A percentile compares a stretch with the other conserved stretches of the same genome.
Evolutionary conservation across 2,113 vertebrate species (phyloP).

Genomic region (Chaetodon auriga): DNA sequence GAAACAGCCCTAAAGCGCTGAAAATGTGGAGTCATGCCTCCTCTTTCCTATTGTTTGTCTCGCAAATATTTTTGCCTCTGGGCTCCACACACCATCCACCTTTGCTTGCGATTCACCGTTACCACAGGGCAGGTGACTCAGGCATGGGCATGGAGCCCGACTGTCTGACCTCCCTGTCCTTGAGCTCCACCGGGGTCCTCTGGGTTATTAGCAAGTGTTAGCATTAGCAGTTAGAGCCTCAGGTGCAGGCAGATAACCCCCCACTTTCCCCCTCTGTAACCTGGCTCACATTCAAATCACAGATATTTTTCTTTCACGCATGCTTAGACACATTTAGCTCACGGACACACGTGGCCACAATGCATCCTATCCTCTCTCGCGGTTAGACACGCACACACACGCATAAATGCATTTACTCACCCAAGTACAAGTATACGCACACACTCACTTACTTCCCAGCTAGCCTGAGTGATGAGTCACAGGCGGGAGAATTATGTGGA

Average conservation of each 20-base stretch:
- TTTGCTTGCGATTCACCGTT: conserved; percentile 45
- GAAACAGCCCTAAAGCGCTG: conserved; percentile 45
- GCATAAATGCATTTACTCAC: conserved; percentile 1
- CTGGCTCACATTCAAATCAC: conserved; percentile 51
- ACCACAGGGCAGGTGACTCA: conserved; percentile 62
- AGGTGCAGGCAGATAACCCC: conserved; percentile 42
- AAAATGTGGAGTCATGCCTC: conserved; percentile 40
- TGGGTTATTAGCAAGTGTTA: conserved; percentile 62
- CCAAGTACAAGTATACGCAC: conserved; percentile 3
- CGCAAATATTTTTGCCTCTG: conserved; percentile 48
- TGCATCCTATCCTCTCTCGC: background rate
- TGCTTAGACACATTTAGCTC: conserved; percentile 38
- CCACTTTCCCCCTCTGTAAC: background rate
- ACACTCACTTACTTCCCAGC: conserved; percentile 12
- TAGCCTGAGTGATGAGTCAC: conserved; percentile 49
- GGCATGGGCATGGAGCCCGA: conserved; percentile 52
- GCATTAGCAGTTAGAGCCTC: conserved; percentile 57
- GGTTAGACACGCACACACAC: background rate
- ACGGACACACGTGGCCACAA: conserved; percentile 11
- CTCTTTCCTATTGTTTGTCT: conserved; percentile 47
- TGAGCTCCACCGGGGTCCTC: conserved; percentile 52
- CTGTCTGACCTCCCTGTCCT: conserved; percentile 68
- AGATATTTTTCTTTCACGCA: conserved; percentile 46
- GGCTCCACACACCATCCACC: conserved; percentile 45
- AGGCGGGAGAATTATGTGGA: conserved; percentile 33